Evolutionary conservation across 2,113 vertebrate species (phyloP), one percentile per base, ranked within the genome.

Genomic region (Anser cygnoides): DNA sequence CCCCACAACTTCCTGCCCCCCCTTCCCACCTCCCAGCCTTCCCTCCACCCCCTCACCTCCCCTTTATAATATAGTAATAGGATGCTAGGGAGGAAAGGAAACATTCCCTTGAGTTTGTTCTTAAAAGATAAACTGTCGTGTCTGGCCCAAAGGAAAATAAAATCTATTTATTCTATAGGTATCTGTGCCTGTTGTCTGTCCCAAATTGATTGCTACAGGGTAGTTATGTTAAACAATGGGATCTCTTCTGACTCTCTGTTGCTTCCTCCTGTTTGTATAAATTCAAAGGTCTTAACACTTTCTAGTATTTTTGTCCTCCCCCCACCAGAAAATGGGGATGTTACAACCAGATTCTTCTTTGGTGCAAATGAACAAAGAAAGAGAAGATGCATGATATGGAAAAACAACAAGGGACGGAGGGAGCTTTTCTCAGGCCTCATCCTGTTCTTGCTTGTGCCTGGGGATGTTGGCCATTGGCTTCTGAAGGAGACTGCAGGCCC

Each of bases 81-180:
- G 90, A 94, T 92, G 83, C 86, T 59, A 81, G 52, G 75, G 83
- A 93, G 84, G 85, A 28, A 91, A 89, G 82, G 73, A 93, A 94
- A 75, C 2, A 12, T 67, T 90, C 74, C 33, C 50, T 75, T 50
- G 67, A 66, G 67, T 82, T 92, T 93, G 13, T 89, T 95, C 71
- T 70, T 92, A 55, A 76, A 84, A 95, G 71, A 89, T 72, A 72
- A 95, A 95, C 59, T 85, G 46, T 59, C 22, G 0, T 66, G 61
- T 78, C 73, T 93, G 74, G 37, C 43, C 52, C 44, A 92, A 84
- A 89, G 54, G 33, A 77, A 75, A 87, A 93, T 57, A 80, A 92
- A 93, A 90, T 76, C 57, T 67, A 72, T 93, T 93, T 89, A 89
- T 39, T 59, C 25, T 94, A 95, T 35, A 63, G 49, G 10, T 84